Evolutionary conservation across 2,888 invertebrate genomes (phyloP), one percentile per base, ranked within the genome.

Genomic region (Aleiodes testaceus): DNA sequence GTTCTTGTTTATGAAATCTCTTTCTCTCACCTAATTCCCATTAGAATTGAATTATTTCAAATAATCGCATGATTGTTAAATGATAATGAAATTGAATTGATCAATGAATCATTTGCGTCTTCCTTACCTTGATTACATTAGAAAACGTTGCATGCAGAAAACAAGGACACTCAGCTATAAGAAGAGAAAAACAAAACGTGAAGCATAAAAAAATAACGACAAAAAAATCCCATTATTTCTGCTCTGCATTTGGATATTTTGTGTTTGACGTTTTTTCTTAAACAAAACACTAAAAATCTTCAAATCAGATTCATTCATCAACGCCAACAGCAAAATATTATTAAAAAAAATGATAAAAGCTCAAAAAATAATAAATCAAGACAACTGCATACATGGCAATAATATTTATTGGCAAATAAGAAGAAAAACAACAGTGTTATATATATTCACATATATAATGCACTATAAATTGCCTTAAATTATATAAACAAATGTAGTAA

Each of bases 331-430:
- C 59, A 14, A 53, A 59, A 59, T 36, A 55, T 11, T 3, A 36
- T 36, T 36, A 42, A 16, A 6, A 36, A 16, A 79, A 84, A 82
- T 81, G 80, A 77, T 79, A 81, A 78, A 77, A 76, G 73, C 52
- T 70, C 69, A 66, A 85, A 85, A 81, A 83, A 82, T n/a, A 86
- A 85, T 85, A 85, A 86, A 85, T 83, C 79, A 82, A 86, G 84
- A 84, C 86, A 82, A 80, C 74, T 77, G 81, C 84, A 81, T 84
- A 85, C 82, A 80, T 82, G 84, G 83, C 84, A 85, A 59, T 80
- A 83, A 85, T 83, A 82, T 87, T 87, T 87, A 87, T 87, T 87
- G 82, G 84, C 83, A 85, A 83, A 85, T 30, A 42, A 59, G 42
- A 14, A 50, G 20, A 50, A 50, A n/a, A 59, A 83, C 78, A 84